Conservation (phyloP, 1,140 invertebrate species). For the Calliphora vicina region DNA sequence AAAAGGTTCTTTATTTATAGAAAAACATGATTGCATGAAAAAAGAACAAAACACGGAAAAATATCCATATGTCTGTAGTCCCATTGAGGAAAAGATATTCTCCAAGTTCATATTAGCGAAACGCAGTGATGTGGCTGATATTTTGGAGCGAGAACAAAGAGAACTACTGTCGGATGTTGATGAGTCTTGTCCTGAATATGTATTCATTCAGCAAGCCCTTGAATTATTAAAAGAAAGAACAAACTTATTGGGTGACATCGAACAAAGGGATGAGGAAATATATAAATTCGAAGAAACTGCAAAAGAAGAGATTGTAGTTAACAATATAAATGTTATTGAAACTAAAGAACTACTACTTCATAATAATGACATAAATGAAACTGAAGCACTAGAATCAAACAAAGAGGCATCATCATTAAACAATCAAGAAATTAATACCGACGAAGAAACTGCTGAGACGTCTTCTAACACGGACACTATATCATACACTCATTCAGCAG, state of each 20-base stretch:
- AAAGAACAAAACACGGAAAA: constrained; percentile 37
- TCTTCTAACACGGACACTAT: constrained; percentile 43
- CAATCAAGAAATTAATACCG: neutral
- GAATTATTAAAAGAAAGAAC: constrained; percentile 66
- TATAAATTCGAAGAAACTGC: neutral
- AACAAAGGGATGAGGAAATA: constrained; percentile 8
- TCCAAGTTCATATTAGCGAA: constrained; percentile 83
- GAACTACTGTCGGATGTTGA: constrained; percentile 75
- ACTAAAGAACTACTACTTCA: neutral
- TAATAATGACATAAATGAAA: neutral
- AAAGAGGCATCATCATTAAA: neutral
- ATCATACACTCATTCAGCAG: constrained; percentile 43
- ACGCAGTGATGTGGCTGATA: constrained; percentile 68
- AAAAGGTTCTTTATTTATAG: constrained; percentile 78
- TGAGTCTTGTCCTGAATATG: constrained; percentile 79
- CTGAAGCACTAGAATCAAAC: neutral
- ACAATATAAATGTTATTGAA: neutral
- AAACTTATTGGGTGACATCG: constrained; percentile 44
- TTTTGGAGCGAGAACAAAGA: constrained; percentile 76
- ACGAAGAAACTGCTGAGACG: constrained; percentile 25
- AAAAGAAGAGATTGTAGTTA: neutral
- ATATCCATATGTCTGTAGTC: constrained; percentile 56
- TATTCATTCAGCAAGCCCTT: constrained; percentile 85
- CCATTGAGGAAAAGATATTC: constrained; percentile 66
- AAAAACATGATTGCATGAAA: constrained; percentile 63